phyloP scores from a whole-genome alignment of 2,797 vertebrate species.

The Microctenopoma stevenorrisi region DNA sequence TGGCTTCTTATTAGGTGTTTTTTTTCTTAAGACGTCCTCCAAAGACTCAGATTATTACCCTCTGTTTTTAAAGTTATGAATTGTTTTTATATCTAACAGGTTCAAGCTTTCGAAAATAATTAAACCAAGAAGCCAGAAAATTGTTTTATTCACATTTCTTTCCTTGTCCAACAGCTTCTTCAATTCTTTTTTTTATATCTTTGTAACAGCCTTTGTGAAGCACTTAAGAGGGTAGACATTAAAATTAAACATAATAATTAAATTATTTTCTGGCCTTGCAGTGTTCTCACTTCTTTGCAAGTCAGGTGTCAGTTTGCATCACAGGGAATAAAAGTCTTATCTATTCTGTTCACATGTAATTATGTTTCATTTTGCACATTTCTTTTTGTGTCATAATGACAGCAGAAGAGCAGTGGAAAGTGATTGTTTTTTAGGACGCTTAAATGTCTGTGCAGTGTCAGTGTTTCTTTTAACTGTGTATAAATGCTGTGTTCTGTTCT shows the following conservation, averaged over 20 bases:
- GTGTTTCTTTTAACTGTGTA: constrained; percentile 53
- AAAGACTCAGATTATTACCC: background rate
- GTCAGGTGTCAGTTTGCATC: constrained; percentile 48
- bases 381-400: constrained; percentile 2
- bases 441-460: constrained; percentile 39
- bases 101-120: constrained; percentile 51
- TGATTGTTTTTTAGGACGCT: constrained; percentile 51
- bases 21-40: background rate
- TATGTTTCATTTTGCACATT: constrained; percentile 17
- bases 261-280: constrained; percentile 18
- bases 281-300: constrained; percentile 34
- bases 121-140: constrained; percentile 47
- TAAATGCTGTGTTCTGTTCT: constrained; percentile 20
- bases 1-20: background rate
- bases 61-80: constrained; percentile 16
- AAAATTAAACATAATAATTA: constrained; percentile 38
- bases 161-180: constrained; percentile 11
- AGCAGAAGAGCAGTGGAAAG: constrained; percentile 24
- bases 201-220: constrained; percentile 46
- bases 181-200: constrained; percentile 28
- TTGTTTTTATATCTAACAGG: constrained; percentile 40
- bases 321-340: background rate
- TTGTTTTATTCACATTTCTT: constrained; percentile 40
- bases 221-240: constrained; percentile 39
- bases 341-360: constrained; percentile 13